phyloP scores from a whole-genome alignment of 1,140 invertebrate genomes.

The Sipha flava region DNA sequence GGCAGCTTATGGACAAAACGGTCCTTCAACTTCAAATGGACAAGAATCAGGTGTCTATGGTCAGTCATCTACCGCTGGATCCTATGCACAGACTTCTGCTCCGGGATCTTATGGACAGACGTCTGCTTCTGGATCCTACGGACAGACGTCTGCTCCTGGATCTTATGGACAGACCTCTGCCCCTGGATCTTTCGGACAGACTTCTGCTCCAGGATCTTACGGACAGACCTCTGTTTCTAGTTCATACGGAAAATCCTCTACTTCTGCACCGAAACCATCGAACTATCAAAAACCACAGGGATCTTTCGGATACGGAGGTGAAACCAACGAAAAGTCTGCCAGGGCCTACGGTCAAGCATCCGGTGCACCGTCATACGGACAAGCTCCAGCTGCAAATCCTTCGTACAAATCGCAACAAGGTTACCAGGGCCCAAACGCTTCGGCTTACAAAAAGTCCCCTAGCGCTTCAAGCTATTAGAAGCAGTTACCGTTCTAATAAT shows the following conservation, averaged over 20 bases:
- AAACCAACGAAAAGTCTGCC: not conserved
- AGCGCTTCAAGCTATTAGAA: not conserved
- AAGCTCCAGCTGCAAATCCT: not conserved
- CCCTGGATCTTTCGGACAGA: not conserved
- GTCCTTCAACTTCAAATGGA: not conserved
- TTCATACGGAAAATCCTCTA: not conserved
- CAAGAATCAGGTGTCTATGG: not conserved
- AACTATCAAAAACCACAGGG: not conserved
- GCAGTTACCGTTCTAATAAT: not conserved
- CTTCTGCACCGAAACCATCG: not conserved
- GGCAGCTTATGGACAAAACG: not conserved
- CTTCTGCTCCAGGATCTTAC: not conserved
- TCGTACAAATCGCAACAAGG: not conserved
- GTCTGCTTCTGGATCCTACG: not conserved
- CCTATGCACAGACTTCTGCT: not conserved
- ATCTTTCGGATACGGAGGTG: not conserved
- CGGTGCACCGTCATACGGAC: not conserved
- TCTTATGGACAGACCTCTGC: not conserved
- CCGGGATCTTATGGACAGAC: not conserved
- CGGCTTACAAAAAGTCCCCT: not conserved
- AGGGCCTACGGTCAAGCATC: not conserved
- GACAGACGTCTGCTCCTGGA: not conserved
- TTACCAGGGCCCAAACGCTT: not conserved
- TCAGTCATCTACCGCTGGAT: not conserved
- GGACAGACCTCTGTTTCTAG: not conserved